Percentiles rank a stretch among this genome's conserved stretches.
Conservation (phyloP, 64 coral and sea anemone genomes). For the Anthopleura sola region DNA sequence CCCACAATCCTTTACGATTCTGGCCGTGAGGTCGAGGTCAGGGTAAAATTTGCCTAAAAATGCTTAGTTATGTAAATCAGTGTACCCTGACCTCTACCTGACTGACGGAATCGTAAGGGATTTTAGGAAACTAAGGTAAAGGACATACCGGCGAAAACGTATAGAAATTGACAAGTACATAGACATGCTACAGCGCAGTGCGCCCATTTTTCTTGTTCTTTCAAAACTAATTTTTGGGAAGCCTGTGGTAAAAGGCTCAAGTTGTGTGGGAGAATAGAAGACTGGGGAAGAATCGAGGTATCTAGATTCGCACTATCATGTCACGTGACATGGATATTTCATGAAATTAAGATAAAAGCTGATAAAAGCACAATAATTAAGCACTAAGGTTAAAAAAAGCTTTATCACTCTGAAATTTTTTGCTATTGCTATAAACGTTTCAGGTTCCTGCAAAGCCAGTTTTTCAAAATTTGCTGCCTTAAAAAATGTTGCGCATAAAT, state of each 20-base stretch:
- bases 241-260: not conserved
- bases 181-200: not conserved
- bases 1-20: too few relatives aligned
- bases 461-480: not conserved
- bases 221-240: not conserved
- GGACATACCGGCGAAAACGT: too few relatives aligned
- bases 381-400: too few relatives aligned
- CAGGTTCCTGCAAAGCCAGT: not conserved
- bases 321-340: not conserved
- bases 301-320: not conserved
- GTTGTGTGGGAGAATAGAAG: not conserved
- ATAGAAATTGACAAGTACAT: not conserved
- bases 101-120: too few relatives aligned
- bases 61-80: too few relatives aligned
- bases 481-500: not conserved
- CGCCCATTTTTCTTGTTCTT: not conserved
- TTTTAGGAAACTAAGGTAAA: too few relatives aligned
- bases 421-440: not conserved
- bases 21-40: too few relatives aligned
- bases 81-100: too few relatives aligned
- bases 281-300: not conserved
- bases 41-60: too few relatives aligned
- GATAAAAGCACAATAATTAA: too few relatives aligned
- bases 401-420: not conserved
- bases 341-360: not conserved